Conservation (phyloP, 30 jellyfish, hydroid and myxozoan genomes). For the Clytia hemisphaerica region DNA sequence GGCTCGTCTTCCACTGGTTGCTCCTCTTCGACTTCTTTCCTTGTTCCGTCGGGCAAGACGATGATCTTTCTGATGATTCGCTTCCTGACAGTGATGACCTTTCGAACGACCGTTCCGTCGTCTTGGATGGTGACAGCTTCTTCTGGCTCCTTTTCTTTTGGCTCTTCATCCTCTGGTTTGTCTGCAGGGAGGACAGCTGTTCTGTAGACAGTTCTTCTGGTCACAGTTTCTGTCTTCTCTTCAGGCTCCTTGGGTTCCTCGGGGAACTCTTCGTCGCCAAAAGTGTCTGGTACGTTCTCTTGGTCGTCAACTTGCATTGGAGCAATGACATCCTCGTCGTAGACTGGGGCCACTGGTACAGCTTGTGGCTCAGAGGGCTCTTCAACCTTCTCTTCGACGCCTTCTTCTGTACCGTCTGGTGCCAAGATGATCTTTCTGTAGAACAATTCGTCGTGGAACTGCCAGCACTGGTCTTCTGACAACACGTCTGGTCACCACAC, state of each 20-base stretch:
- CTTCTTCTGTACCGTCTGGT: constrained; percentile 38
- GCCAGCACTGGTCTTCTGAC: constrained; percentile 39
- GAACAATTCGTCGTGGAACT: constrained; percentile 36
- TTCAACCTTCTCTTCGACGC: constrained; percentile 35
- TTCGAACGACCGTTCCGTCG: constrained; percentile 23
- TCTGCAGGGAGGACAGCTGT: neutral
- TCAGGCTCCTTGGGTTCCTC: too few species aligned
- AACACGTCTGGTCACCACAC: constrained; percentile 32
- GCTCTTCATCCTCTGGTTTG: neutral
- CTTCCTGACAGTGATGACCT: constrained; percentile 41
- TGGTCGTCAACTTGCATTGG: constrained; percentile 16
- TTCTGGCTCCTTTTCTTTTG: neutral
- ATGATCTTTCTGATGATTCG: constrained; percentile 41
- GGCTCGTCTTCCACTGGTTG: constrained; percentile 24
- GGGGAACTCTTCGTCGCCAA: too few species aligned
- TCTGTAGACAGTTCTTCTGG: neutral
- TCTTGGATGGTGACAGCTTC: constrained; percentile 10
- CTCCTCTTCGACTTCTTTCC: constrained; percentile 35
- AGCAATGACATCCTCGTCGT: constrained; percentile 18
- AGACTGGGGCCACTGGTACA: too few species aligned
- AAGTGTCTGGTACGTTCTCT: constrained; percentile 16
- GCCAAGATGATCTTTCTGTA: constrained; percentile 42
- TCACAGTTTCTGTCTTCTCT: constrained; percentile 15
- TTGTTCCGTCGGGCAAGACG: constrained; percentile 52
- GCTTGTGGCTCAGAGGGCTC: constrained; percentile 9